Conservation (phyloP, 2,888 invertebrate genomes). For the Dynastes tityus region DNA sequence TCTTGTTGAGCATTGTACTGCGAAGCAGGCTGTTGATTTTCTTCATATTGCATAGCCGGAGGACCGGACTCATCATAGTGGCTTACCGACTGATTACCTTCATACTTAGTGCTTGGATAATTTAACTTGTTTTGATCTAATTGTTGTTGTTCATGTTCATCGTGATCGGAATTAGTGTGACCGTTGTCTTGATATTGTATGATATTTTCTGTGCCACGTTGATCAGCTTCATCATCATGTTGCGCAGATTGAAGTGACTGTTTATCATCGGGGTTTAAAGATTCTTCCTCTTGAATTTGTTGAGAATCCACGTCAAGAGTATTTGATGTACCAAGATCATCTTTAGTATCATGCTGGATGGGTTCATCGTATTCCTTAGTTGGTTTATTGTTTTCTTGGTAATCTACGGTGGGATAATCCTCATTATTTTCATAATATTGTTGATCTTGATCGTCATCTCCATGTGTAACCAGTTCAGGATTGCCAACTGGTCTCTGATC, state of each 20-base stretch:
- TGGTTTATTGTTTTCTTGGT: not conserved
- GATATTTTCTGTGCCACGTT: not conserved
- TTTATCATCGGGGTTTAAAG: not conserved
- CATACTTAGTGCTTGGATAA: not conserved
- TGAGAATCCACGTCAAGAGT: not conserved
- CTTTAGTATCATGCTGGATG: no score
- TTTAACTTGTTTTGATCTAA: not conserved
- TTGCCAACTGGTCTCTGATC: not conserved
- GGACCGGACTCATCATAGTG: not conserved
- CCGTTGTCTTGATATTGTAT: not conserved
- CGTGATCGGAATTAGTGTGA: not conserved
- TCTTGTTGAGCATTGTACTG: slow-evolving; percentile 53
- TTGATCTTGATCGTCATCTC: slow-evolving; percentile 51
- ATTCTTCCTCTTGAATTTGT: not conserved
- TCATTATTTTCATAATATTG: not conserved
- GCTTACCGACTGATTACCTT: not conserved
- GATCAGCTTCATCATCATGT: not conserved
- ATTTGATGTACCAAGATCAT: not conserved
- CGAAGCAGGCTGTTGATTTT: slow-evolving; percentile 16
- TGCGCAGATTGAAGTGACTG: not conserved
- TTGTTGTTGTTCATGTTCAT: not conserved
- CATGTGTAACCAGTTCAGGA: not conserved
- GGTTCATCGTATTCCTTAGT: not conserved
- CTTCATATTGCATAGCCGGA: slow-evolving; percentile 44
- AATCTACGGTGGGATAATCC: not conserved